These are phyloP conservation scores for Epizoanthus rinbou DNA, from an alignment of 92 coral and sea anemone genomes.

Conservation along the genomic window DNA sequence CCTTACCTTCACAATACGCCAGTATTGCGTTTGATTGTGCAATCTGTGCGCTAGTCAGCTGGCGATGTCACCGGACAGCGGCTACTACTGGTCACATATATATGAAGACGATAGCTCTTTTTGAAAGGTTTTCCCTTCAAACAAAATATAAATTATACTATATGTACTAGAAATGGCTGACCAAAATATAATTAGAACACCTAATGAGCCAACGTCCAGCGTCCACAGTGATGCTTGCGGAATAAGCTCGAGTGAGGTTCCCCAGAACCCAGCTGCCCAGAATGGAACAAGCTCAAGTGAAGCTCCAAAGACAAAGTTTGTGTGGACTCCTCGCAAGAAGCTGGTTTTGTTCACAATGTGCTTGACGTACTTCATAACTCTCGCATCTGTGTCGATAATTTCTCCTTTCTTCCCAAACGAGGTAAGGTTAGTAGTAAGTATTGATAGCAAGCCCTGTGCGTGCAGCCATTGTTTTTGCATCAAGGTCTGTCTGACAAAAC, in stretches of 20 bases:
- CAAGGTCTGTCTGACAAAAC: too few species aligned
- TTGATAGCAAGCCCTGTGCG: too few species aligned
- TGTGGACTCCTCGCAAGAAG: slow-evolving; percentile 17
- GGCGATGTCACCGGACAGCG: neutral
- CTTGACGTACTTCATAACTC: neutral
- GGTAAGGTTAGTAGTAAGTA: neutral
- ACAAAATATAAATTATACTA: neutral
- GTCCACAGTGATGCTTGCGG: neutral
- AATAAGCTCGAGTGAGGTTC: neutral
- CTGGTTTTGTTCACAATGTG: slow-evolving; percentile 18
- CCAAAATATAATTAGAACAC: neutral
- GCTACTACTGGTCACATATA: neutral
- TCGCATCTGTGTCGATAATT: slow-evolving; percentile 4
- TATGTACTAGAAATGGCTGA: neutral
- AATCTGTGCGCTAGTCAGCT: neutral
- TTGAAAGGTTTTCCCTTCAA: neutral
- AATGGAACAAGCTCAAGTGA: neutral
- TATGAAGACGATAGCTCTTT: neutral
- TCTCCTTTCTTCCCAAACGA: slow-evolving; percentile 17
- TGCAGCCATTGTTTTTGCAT: too few species aligned
- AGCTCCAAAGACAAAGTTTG: neutral
- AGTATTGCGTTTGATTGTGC: slow-evolving; percentile 5
- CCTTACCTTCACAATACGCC: too few species aligned
- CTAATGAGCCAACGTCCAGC: neutral
- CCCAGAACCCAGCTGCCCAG: neutral